Percentiles rank a stretch among this genome's conserved stretches.
These are phyloP conservation scores for Cephalopholis sonnerati DNA, from an alignment of 2,113 vertebrate genomes.

Conservation along the genomic window DNA sequence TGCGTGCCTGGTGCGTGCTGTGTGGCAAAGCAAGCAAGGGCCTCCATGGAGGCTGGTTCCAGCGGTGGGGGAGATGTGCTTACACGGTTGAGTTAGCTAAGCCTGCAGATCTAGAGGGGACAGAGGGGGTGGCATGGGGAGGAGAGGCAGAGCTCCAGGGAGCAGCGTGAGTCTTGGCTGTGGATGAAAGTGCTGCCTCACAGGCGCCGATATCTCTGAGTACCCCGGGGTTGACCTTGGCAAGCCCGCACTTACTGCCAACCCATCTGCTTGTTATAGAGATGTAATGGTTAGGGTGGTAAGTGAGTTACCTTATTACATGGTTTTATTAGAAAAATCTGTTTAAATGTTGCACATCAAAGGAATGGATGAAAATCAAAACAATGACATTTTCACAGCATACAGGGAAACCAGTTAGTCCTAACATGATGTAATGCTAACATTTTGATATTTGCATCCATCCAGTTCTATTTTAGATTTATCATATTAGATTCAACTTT, in stretches of 20 bases:
- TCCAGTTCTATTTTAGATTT: background rate
- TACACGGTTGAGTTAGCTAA: constrained; percentile 82
- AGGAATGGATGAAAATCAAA: background rate
- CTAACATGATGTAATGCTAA: background rate
- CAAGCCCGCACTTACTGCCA: constrained; percentile 48
- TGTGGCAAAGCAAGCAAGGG: constrained; percentile 66
- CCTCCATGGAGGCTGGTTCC: constrained; percentile 64
- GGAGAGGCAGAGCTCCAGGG: constrained; percentile 71
- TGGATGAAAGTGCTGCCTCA: constrained; percentile 75
- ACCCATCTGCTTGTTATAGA: constrained; percentile 59
- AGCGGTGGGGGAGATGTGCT: constrained; percentile 71
- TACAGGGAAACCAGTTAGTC: background rate
- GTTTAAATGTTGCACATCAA: constrained; percentile 6
- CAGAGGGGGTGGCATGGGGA: constrained; percentile 58
- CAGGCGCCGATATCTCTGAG: constrained; percentile 71
- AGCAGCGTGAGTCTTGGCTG: constrained; percentile 72
- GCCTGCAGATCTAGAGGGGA: constrained; percentile 78
- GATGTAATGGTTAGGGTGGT: constrained; percentile 24
- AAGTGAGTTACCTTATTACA: constrained; percentile 6
- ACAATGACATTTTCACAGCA: background rate
- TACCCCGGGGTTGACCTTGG: constrained; percentile 81
- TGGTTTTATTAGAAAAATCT: constrained; percentile 20
- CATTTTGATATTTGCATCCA: background rate
- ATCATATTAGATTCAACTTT: background rate
- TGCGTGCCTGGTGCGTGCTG: constrained; percentile 53